Conservation (phyloP, 2,888 invertebrate genomes). For the Hemicrepidius hirtus region DNA sequence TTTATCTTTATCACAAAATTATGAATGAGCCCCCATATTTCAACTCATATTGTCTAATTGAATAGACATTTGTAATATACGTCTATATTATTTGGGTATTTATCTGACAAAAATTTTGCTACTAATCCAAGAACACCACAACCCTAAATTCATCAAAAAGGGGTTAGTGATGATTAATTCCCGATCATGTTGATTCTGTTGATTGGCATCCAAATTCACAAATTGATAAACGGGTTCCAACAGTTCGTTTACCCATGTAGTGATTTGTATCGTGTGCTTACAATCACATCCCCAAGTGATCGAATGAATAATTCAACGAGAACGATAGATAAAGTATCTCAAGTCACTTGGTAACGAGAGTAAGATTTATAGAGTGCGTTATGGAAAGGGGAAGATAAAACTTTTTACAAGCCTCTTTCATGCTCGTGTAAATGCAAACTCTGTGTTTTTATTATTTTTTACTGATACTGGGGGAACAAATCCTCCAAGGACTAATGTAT, state of each 20-base stretch:
- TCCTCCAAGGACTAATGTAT: background rate
- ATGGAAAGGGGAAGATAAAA: constrained; percentile 9
- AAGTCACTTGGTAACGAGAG: constrained; percentile 1
- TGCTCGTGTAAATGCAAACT: background rate
- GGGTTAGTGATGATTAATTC: background rate
- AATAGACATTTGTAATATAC: no score
- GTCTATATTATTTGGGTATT: no score
- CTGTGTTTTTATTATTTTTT: background rate
- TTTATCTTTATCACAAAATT: no score
- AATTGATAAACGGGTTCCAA: background rate
- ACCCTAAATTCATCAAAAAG: no score
- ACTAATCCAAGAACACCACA: no score
- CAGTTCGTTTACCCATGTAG: constrained; percentile 18
- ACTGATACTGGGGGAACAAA: no score
- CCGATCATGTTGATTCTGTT: background rate
- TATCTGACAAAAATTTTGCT: no score
- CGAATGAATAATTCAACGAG: constrained; percentile 25
- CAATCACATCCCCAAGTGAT: constrained; percentile 17
- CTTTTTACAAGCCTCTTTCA: background rate
- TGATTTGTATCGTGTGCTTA: constrained; percentile 21
- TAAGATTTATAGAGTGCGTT: constrained; percentile 8
- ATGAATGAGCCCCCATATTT: no score
- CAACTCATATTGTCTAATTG: no score
- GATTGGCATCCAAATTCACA: background rate
- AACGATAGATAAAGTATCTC: constrained; percentile 14